phyloP scores from a whole-genome alignment of 2,888 invertebrate species.

The Salpingus planirostris region DNA sequence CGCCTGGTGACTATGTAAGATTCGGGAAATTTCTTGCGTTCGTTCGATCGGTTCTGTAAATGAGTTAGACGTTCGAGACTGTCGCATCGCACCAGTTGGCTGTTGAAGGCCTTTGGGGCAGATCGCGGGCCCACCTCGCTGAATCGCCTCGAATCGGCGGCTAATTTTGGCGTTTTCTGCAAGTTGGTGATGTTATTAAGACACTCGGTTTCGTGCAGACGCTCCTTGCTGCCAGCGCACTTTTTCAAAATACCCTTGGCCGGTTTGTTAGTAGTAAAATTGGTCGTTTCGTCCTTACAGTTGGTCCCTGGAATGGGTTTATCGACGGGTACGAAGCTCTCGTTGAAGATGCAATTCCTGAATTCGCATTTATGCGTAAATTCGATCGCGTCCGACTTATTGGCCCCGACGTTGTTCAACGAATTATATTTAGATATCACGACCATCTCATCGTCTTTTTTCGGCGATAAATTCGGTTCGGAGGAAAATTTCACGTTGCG shows the following conservation, averaged over 20 bases:
- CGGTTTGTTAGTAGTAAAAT: constrained; percentile 28
- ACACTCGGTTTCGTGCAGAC: constrained; percentile 22
- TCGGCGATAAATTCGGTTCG: constrained; percentile 34
- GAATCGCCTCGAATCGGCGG: constrained; percentile 37
- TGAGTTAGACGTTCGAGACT: constrained; percentile 37
- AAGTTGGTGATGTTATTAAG: constrained; percentile 25
- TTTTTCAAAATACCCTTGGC: constrained; percentile 34
- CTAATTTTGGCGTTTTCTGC: constrained; percentile 24
- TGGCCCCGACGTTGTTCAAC: constrained; percentile 21
- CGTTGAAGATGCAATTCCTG: constrained; percentile 41
- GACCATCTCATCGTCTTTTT: constrained; percentile 17
- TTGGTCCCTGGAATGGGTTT: constrained; percentile 37
- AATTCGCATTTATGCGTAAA: constrained; percentile 39
- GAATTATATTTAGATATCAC: constrained; percentile 24
- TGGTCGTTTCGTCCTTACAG: constrained; percentile 38
- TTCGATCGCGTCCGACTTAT: no score
- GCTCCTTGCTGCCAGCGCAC: constrained; percentile 30
- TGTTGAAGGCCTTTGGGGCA: constrained; percentile 38
- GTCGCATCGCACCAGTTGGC: constrained; percentile 41
- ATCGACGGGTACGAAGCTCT: constrained; percentile 35
- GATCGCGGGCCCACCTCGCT: constrained; percentile 47
- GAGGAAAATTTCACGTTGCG: constrained; percentile 26
- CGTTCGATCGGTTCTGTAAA: constrained; percentile 19
- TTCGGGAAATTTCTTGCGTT: constrained; percentile 40
- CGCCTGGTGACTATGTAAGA: constrained; percentile 37